Conservation (phyloP, 2,113 vertebrate species). For the Butorides virescens region DNA sequence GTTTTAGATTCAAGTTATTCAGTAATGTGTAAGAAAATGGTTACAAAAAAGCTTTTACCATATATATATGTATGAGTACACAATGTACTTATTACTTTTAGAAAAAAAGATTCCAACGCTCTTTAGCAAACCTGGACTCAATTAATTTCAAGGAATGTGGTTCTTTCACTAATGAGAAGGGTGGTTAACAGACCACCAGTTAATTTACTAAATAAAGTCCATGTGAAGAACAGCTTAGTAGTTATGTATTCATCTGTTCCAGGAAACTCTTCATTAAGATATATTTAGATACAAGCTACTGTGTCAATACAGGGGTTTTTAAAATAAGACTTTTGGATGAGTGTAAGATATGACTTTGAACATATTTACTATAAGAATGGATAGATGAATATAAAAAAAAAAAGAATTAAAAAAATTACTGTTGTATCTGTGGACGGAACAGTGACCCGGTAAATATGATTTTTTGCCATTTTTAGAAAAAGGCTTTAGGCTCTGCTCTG, state of each 20-base stretch:
- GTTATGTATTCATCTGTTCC: background rate
- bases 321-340: background rate
- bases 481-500: background rate
- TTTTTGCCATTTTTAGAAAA: background rate
- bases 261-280: background rate
- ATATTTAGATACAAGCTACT: background rate
- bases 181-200: background rate
- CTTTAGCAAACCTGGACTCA: background rate
- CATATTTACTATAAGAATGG: background rate
- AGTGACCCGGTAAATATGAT: background rate
- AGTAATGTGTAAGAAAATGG: background rate
- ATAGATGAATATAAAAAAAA: background rate
- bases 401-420: background rate
- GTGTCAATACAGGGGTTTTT: background rate
- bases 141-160: background rate
- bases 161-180: background rate
- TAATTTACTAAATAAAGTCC: background rate
- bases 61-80: background rate
- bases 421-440: background rate
- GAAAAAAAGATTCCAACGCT: background rate
- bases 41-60: constrained; percentile 12
- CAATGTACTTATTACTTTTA: background rate
- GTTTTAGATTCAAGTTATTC: constrained; percentile 13
- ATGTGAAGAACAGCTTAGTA: background rate
- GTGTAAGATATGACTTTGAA: background rate